phyloP scores from a whole-genome alignment of 2,797 vertebrate species.

The Apogon hyalosoma region DNA sequence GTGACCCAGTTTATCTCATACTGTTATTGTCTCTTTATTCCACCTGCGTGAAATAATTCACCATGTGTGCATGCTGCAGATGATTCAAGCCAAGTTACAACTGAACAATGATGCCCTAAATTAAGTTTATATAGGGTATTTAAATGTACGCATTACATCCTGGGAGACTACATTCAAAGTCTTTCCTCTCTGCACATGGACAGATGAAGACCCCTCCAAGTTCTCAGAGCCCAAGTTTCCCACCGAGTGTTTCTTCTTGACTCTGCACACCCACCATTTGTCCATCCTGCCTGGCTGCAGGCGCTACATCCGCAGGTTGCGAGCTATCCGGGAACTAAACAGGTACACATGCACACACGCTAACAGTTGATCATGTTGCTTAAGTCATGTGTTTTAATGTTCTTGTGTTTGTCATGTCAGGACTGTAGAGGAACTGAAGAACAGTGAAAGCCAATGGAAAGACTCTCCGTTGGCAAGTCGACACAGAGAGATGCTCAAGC shows the following conservation, averaged over 20 bases:
- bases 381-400: background rate
- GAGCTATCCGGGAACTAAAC: constrained; percentile 97
- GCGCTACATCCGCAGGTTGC: constrained; percentile 95
- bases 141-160: too few species aligned
- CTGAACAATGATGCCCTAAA: background rate
- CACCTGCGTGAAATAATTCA: background rate
- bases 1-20: constrained; percentile 5
- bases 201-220: constrained; percentile 89
- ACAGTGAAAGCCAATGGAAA: constrained; percentile 98
- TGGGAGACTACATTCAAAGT: background rate
- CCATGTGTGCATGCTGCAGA: background rate
- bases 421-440: constrained; percentile 98
- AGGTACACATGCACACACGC: constrained; percentile 80
- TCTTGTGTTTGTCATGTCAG: constrained; percentile 75
- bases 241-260: constrained; percentile 97
- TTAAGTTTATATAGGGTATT: background rate
- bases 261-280: constrained; percentile 95
- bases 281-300: constrained; percentile 96
- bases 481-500: constrained; percentile 98
- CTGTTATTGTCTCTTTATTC: background rate
- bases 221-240: constrained; percentile 92
- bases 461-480: constrained; percentile 94
- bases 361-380: background rate
- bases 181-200: constrained; percentile 13
- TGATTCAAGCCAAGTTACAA: background rate